Conservation (phyloP, 2,888 invertebrate species). For the Eristalis pertinax region DNA sequence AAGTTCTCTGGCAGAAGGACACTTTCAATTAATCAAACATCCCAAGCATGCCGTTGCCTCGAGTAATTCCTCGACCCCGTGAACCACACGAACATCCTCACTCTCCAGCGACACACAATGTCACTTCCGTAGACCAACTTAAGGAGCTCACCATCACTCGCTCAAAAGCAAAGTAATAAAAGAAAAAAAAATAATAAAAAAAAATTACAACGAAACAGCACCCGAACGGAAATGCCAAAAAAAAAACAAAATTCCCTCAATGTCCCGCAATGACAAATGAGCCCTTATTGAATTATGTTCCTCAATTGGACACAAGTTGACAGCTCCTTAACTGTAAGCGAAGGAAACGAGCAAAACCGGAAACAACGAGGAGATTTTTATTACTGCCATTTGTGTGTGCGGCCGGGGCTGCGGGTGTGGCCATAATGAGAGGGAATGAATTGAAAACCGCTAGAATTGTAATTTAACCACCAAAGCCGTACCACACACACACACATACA, state of each 20-base stretch:
- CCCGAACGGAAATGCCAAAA: slow-evolving; percentile 51
- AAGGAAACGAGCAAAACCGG: slow-evolving; percentile 59
- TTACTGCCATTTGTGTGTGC: slow-evolving; percentile 58
- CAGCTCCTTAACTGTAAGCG: slow-evolving; percentile 67
- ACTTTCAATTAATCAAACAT: slow-evolving; percentile 69
- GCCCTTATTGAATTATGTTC: slow-evolving; percentile 77
- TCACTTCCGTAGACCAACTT: background rate
- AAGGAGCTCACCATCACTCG: slow-evolving; percentile 1
- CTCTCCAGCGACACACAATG: background rate
- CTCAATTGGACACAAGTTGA: slow-evolving; percentile 70
- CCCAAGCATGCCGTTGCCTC: slow-evolving; percentile 48
- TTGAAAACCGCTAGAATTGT: slow-evolving; percentile 59
- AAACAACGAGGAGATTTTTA: slow-evolving; percentile 69
- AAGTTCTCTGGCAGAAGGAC: slow-evolving; percentile 62
- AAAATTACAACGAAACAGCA: slow-evolving; percentile 23
- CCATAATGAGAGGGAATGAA: slow-evolving; percentile 61
- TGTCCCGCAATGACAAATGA: slow-evolving; percentile 74
- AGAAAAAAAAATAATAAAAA: slow-evolving; percentile 9
- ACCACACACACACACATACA: background rate
- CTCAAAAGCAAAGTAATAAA: background rate
- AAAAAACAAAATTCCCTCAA: slow-evolving; percentile 59
- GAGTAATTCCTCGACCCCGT: slow-evolving; percentile 61
- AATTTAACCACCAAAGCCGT: slow-evolving; percentile 2
- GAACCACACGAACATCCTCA: slow-evolving; percentile 14
- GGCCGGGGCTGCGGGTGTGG: background rate